Base-by-base conservation (phyloP, 2,113 vertebrate genomes). In the Larimichthys polyactis region DNA sequence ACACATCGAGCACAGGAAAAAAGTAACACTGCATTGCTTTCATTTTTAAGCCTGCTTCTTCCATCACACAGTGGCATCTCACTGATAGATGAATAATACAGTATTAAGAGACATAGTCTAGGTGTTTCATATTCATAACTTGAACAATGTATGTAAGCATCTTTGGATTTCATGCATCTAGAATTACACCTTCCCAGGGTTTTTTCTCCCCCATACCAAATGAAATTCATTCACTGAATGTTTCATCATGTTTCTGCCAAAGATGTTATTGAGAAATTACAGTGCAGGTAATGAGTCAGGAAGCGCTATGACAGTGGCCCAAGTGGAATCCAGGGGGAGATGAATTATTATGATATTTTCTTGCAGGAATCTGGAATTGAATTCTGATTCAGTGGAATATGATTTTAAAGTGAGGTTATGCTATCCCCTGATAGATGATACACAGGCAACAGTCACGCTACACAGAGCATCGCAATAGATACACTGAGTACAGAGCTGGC, bases 301-400 rank as follows among this genome's bases (percentile, higher is more conserved):
- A 90, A 87, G 81, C 69, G 43, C 78, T 48, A 40, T 87, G 91
- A 92, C 89, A 87, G 87, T 82, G 85, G 76, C 87, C 89, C 82
- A 43, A 90, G 91, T 89, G 75, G 82, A 91, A 92, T 80, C 91
- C 83, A 74, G 84, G 82, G 82, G 52, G 84, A 91, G 90, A 92
- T 90, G 86, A 88, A 87, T 93, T 93, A 90, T 92, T 89, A 83
- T 83, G 88, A 92, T 93, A 91, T 90, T 92, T 94, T 92, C 89
- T 79, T 85, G 83, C 82, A 78, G 79, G 92, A 92, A 90, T 93
- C 89, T 83, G 71, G 87, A 93, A 93, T 93, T 92, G 85, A 94
- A 93, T 94, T 92, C 91, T 86, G 91, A 94, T 92, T 93, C 88
- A 92, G 87, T 82, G 75, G 89, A 92, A 92, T 92, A 83, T 90